Conservation (phyloP, 2,888 invertebrate genomes). For the Bhutanitis thaidina region DNA sequence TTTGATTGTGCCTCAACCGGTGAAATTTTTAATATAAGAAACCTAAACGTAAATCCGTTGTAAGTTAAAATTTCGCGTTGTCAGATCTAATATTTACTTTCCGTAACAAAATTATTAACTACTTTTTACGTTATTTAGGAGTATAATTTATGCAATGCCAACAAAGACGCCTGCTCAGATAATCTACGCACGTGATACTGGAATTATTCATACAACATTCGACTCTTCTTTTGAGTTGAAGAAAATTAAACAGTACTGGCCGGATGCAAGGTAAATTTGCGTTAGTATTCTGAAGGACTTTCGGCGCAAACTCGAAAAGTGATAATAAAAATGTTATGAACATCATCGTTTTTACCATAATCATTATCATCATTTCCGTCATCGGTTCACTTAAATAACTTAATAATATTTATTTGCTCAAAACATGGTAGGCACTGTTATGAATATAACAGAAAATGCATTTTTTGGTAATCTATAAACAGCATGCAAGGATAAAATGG, state of each 20-base stretch:
- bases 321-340: too few species aligned
- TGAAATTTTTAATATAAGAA: constrained; percentile 37
- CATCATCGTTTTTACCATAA: too few species aligned
- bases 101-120: too few species aligned
- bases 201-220: constrained; percentile 40
- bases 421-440: too few species aligned
- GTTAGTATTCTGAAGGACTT: not conserved
- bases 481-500: too few species aligned
- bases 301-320: too few species aligned
- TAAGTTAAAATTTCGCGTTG: constrained; percentile 21
- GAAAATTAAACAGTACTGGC: constrained; percentile 39
- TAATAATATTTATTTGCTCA: too few species aligned
- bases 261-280: constrained; percentile 33
- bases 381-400: too few species aligned
- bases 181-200: constrained; percentile 37
- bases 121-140: constrained; percentile 26
- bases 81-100: too few species aligned
- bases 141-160: constrained; percentile 39
- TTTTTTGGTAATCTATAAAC: too few species aligned
- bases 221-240: constrained; percentile 36
- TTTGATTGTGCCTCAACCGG: constrained; percentile 46
- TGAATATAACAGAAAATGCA: too few species aligned
- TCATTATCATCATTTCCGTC: too few species aligned
- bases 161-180: constrained; percentile 40
- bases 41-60: constrained; percentile 33